A percentile compares a stretch with the other conserved stretches of the same genome.
Evolutionary conservation across 2,113 vertebrate species (phyloP).

Genomic region (Dryoscopus gambensis): DNA sequence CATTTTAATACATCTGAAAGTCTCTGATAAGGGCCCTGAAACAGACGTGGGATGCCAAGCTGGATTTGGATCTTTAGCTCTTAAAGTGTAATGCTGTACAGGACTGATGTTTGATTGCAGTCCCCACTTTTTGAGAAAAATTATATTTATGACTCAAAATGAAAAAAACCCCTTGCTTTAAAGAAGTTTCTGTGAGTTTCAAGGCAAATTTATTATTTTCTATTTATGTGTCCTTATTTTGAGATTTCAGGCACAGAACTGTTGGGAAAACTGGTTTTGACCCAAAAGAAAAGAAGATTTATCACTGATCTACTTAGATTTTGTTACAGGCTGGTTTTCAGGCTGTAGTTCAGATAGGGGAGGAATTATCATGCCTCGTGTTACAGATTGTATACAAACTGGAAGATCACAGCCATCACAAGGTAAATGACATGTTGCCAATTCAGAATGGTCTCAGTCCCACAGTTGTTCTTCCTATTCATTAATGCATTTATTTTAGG

Average conservation of each 20-base stretch:
- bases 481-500: background rate
- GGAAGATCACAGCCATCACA: background rate
- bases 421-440: background rate
- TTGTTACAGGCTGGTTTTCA: background rate
- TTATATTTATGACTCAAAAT: background rate
- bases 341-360: background rate
- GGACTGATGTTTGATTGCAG: background rate
- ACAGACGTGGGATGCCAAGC: background rate
- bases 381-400: background rate
- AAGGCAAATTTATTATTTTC: background rate
- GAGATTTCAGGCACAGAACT: background rate
- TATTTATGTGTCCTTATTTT: background rate
- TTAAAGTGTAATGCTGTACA: background rate
- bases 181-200: background rate
- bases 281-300: background rate
- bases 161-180: background rate
- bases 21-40: background rate
- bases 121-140: background rate
- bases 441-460: background rate
- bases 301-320: background rate
- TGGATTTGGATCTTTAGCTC: background rate
- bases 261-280: background rate
- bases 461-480: background rate
- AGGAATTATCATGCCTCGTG: background rate
- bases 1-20: constrained; percentile 14